A percentile compares a stretch with the other conserved stretches of the same genome.
phyloP scores from a whole-genome alignment of 2,113 vertebrate species.

The Crotalus helleri region DNA sequence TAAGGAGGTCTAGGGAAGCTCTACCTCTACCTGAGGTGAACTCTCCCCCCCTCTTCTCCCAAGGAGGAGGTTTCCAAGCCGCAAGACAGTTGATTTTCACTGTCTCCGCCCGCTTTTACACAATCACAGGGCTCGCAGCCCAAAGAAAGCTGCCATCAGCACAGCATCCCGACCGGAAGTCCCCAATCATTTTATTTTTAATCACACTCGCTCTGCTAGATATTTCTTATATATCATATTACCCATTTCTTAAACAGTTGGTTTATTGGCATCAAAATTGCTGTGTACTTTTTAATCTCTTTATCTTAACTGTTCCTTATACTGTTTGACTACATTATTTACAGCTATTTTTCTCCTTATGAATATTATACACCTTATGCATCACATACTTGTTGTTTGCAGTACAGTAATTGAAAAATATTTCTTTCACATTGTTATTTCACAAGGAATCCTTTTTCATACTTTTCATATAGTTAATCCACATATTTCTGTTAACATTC shows the following conservation, averaged over 20 bases:
- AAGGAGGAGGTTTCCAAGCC: too few species aligned
- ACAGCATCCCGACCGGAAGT: too few species aligned
- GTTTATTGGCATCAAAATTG: neutral
- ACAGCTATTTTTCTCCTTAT: neutral
- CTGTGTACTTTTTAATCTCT: neutral
- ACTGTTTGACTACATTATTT: neutral
- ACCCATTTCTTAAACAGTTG: neutral
- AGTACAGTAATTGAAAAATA: neutral
- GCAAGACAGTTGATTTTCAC: too few species aligned
- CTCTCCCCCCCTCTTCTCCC: too few species aligned
- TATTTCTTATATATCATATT: neutral
- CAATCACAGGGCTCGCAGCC: too few species aligned
- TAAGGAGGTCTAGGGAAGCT: too few species aligned
- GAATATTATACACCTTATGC: neutral
- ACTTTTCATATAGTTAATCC: neutral
- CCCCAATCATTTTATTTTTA: neutral
- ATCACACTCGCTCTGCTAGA: neutral
- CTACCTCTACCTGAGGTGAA: too few species aligned
- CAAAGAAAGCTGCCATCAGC: too few species aligned
- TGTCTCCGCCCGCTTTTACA: too few species aligned
- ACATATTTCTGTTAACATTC: neutral
- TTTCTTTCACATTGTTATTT: neutral
- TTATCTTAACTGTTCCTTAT: neutral
- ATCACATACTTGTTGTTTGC: neutral
- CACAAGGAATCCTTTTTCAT: neutral